phyloP scores from a whole-genome alignment of 1,140 invertebrate species.

The Lepidurus arcticus region DNA sequence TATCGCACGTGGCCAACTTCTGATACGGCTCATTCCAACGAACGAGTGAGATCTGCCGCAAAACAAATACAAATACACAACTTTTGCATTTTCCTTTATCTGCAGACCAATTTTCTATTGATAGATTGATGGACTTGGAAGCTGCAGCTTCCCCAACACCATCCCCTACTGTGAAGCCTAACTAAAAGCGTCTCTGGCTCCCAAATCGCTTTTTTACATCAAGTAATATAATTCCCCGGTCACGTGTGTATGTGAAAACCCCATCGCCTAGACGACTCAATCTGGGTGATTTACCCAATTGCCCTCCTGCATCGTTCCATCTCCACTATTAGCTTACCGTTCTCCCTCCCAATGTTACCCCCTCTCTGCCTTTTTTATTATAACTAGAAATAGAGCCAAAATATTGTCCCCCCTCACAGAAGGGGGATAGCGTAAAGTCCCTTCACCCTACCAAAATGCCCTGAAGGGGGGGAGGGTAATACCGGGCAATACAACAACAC shows the following conservation, averaged over 20 bases:
- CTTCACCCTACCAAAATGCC: neutral
- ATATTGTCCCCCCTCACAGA: neutral
- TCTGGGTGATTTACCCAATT: conserved; percentile 10
- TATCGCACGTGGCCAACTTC: conserved; percentile 95
- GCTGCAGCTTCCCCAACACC: no score
- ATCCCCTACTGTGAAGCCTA: neutral
- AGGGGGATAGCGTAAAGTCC: neutral
- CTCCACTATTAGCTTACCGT: neutral
- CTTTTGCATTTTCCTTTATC: neutral
- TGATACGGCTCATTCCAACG: conserved; percentile 99
- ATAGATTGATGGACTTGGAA: neutral
- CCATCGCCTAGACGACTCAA: neutral
- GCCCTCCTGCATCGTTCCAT: conserved; percentile 11
- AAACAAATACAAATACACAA: conserved; percentile 19
- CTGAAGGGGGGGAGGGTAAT: neutral
- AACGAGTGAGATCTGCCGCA: conserved; percentile 78
- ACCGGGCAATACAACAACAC: neutral
- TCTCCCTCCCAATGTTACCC: neutral
- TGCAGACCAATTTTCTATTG: neutral
- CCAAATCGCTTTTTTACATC: conserved; percentile 3
- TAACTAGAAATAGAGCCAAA: neutral
- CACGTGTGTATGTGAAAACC: conserved; percentile 3
- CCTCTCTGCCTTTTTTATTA: neutral
- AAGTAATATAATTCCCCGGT: neutral
- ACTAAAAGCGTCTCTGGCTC: neutral